Conservation (phyloP, 2,888 invertebrate species). For the Dryomyza anilis region DNA sequence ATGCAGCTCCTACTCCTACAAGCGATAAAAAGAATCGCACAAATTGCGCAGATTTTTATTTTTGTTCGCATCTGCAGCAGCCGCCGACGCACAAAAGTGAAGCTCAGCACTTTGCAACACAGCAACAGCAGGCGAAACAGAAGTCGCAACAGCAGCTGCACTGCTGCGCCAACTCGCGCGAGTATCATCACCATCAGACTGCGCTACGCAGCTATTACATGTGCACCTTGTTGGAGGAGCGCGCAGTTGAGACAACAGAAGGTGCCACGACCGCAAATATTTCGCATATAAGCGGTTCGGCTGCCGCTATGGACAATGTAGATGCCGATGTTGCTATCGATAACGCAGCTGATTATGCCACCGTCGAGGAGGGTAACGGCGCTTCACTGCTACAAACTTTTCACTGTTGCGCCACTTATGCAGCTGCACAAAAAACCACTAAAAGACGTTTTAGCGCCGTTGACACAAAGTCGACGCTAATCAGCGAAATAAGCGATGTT, state of each 20-base stretch:
- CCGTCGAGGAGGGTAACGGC: too few species aligned
- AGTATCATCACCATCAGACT: constrained; percentile 57
- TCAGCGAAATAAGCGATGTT: constrained; percentile 44
- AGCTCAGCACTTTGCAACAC: constrained; percentile 12
- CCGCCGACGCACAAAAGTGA: constrained; percentile 52
- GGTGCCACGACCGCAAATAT: too few species aligned
- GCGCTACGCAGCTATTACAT: constrained; percentile 59
- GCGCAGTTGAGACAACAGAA: constrained; percentile 33
- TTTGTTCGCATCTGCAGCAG: constrained; percentile 60
- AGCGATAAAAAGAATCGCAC: constrained; percentile 38
- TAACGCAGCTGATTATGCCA: too few species aligned
- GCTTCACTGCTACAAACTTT: constrained; percentile 55
- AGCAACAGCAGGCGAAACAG: background rate
- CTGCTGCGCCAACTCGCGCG: constrained; percentile 61
- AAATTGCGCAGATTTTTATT: constrained; percentile 50
- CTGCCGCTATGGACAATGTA: constrained; percentile 27
- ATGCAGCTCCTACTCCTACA: background rate
- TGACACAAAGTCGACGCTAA: constrained; percentile 48
- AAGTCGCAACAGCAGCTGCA: constrained; percentile 48
- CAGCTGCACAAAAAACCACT: constrained; percentile 47
- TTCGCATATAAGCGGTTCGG: constrained; percentile 26
- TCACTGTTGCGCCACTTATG: constrained; percentile 61
- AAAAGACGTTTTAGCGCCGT: constrained; percentile 51
- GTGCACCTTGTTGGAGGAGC: constrained; percentile 65
- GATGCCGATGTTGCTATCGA: constrained; percentile 17